phyloP scores from a whole-genome alignment of 2,797 vertebrate genomes.

The Chromis chromis region DNA sequence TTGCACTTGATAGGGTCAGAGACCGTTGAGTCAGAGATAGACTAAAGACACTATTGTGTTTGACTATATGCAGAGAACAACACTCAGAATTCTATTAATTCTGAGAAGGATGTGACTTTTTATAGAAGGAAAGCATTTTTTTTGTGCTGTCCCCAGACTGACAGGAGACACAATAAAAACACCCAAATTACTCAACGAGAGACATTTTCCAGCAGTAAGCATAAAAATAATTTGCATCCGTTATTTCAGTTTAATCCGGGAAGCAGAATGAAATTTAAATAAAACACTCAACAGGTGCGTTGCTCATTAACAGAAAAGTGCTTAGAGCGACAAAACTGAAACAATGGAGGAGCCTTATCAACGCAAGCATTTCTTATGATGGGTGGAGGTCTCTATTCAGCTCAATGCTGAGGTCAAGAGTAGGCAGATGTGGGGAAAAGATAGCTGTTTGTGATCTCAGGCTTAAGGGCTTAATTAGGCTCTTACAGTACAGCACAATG shows the following conservation, averaged over 20 bases:
- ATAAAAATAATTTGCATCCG: neutral
- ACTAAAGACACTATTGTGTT: no score
- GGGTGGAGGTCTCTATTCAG: constrained; percentile 51
- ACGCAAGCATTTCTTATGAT: constrained; percentile 43
- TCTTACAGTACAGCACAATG: constrained; percentile 10
- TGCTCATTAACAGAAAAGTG: constrained; percentile 60
- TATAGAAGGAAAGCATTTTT: no score
- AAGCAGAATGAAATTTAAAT: constrained; percentile 24
- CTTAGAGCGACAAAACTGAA: constrained; percentile 62
- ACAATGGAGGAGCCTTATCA: constrained; percentile 73
- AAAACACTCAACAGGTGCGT: constrained; percentile 50
- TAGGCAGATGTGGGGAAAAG: constrained; percentile 57
- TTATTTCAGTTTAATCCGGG: neutral
- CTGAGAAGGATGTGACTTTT: neutral
- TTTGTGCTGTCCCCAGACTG: neutral
- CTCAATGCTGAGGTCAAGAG: constrained; percentile 41
- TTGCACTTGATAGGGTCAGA: no score
- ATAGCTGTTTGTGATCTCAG: constrained; percentile 40
- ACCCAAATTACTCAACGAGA: neutral
- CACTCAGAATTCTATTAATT: neutral
- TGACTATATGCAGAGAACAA: neutral
- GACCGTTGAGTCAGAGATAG: no score
- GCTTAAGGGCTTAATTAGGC: constrained; percentile 44
- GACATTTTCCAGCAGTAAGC: neutral
- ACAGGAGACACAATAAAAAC: neutral